Base-by-base conservation (phyloP, 2,888 invertebrate species). In the Drosophila birchii region DNA sequence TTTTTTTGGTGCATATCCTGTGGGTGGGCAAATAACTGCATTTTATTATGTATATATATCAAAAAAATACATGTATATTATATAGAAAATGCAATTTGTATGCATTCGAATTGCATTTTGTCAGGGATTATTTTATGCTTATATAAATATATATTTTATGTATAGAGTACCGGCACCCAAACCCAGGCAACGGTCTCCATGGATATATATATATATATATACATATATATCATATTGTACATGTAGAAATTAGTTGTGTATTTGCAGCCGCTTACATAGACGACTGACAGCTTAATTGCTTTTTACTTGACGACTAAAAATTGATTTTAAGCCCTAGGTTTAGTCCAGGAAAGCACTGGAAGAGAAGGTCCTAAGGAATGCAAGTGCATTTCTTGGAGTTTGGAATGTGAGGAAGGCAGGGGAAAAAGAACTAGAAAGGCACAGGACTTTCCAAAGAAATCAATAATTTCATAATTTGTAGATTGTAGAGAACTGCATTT, bases 281-380 rank as follows among this genome's bases (percentile, higher is more conserved):
- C 53, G 59, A 39, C 53, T 57, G 70, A 61, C 38, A 55, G 69
- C 56, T 78, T 69, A 71, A 76, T 72, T 76, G 59, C 61, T 49
- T 55, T 64, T 68, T 67, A 38, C 57, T 58, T 41, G 57, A 59
- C 55, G 53, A 38, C 49, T 38, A 60, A 61, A 49, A 59, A 60
- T 71, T 69, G 55, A 66, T 68, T 66, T 68, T 55, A 34, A 47
- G 14, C 7, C 11, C 29, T 16, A 49, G 51, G 49, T 20, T 64
- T 36, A 64, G 20, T 16, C 36, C 43, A 36, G 49, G 18, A 49
- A 43, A 62, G 20, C 57, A 18, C 34, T 57, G 44, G 45, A 57
- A 56, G 23, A 1, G 29, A 38, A 53, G 34, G 20, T 49, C 36
- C 32, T 11, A 45, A 47, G 73, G 26, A 59, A 34, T 43, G 44